Evolutionary conservation across 2,888 invertebrate genomes (phyloP), one percentile per base, ranked within the genome.

Genomic region (Platycheirus albimanus): DNA sequence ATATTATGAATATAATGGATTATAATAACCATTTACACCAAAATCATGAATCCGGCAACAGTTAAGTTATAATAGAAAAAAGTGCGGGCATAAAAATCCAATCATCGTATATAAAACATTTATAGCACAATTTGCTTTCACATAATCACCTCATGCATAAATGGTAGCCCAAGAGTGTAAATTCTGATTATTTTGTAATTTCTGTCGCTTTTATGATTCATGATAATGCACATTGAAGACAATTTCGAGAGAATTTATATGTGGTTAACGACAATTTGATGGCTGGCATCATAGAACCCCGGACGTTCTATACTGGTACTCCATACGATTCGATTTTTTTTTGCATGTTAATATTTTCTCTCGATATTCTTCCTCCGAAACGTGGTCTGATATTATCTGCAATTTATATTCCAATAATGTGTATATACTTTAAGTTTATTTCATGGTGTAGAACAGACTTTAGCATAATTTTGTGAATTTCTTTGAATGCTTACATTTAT

Each of bases 61-160:
- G 20, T 19, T 28, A 24, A 6, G 24, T 24, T 19, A n/a, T 28
- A 61, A 43, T 61, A 61, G 41, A 61, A 61, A 43, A 30, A 7
- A 15, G 20, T 7, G 24, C 4, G 36, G 24, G 15, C 43, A 69
- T 56, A 69, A 56, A 69, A 69, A 69, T 69, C 70, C 70, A 70
- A 70, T 70, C 56, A 58, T 70, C 24, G n/a, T n/a, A 49, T 70
- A 70, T 70, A 70, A 70, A 69, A 69, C 47, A 70, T 70, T 58
- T 58, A 70, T 58, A 49, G 24, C 47, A n/a, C 24, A 58, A 58
- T 49, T 58, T 49, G 24, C 24, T 24, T 47, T 43, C 43, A 28
- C 41, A 41, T 43, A 61, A 61, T 58, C 58, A 61, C 45, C 43
- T 61, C 45, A 45, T 61, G 61, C 30, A 33, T 47, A 19, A 70